phyloP scores from a whole-genome alignment of 2,888 invertebrate genomes.

The Empis stercorea region DNA sequence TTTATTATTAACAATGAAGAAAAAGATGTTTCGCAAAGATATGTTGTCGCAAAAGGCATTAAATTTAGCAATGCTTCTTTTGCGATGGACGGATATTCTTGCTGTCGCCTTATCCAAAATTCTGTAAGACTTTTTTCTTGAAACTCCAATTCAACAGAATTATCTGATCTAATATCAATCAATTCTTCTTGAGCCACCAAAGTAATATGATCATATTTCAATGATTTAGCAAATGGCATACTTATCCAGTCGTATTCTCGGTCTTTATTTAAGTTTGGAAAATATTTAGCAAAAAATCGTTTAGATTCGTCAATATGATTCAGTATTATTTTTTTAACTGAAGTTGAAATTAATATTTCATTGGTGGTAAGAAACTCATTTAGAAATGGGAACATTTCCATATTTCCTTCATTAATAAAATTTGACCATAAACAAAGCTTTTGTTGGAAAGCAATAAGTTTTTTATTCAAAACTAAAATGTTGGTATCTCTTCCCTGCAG shows the following conservation, averaged over 20 bases:
- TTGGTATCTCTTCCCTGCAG: background rate
- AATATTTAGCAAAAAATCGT: constrained; percentile 2
- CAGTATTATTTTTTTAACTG: constrained; percentile 1
- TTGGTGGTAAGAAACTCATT: constrained; percentile 1
- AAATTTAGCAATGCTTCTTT: constrained; percentile 5
- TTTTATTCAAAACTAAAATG: background rate
- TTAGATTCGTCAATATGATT: constrained; percentile 1
- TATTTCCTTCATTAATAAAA: background rate
- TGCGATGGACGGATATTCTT: constrained; percentile 6
- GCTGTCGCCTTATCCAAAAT: constrained; percentile 7
- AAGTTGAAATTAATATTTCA: background rate
- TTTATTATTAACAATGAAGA: constrained; percentile 3
- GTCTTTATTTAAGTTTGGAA: background rate
- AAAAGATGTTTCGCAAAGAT: constrained; percentile 7
- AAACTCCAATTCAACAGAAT: constrained; percentile 3
- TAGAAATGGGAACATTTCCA: background rate
- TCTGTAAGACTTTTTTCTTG: constrained; percentile 2
- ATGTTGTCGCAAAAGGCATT: constrained; percentile 5
- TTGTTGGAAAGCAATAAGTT: background rate
- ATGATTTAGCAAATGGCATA: constrained; percentile 1
- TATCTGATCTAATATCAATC: constrained; percentile 8
- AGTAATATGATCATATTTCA: constrained; percentile 1
- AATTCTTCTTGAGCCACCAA: constrained; percentile 5
- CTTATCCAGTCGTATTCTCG: constrained; percentile 1
- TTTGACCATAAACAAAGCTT: background rate